phyloP scores from a whole-genome alignment of 2,888 invertebrate genomes.

The Sturmia bella region DNA sequence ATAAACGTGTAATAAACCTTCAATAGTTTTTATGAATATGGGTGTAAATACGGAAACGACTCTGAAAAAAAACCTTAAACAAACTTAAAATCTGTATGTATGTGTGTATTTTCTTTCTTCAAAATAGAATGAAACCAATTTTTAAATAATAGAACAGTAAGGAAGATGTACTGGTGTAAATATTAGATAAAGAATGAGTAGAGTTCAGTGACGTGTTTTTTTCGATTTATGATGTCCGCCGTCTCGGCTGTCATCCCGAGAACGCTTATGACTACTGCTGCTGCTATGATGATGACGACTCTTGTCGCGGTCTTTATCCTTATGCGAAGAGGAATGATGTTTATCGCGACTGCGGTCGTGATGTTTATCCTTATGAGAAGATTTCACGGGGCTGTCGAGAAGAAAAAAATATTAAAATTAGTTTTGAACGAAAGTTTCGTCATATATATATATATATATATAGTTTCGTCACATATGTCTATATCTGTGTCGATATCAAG shows the following conservation, averaged over 20 bases:
- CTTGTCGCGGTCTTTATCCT: conserved; percentile 82
- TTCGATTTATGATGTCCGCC: conserved; percentile 86
- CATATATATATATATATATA: too few relatives aligned
- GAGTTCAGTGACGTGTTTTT: conserved; percentile 83
- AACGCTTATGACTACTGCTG: conserved; percentile 84
- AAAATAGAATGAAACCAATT: conserved; percentile 13
- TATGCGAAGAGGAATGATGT: conserved; percentile 79
- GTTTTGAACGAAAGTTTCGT: conserved; percentile 9
- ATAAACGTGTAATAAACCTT: too few relatives aligned
- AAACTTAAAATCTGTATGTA: conserved; percentile 43
- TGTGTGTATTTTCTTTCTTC: conserved; percentile 15
- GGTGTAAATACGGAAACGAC: conserved; percentile 22
- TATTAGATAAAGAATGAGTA: conserved; percentile 24
- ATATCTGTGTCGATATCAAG: too few relatives aligned
- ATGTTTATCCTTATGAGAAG: conserved; percentile 79
- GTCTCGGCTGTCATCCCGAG: conserved; percentile 89
- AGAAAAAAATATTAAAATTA: background rate
- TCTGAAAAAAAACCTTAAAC: conserved; percentile 36
- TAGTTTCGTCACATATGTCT: too few relatives aligned
- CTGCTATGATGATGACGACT: conserved; percentile 80
- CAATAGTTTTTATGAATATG: too few relatives aligned
- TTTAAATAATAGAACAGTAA: background rate
- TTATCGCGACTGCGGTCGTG: conserved; percentile 79
- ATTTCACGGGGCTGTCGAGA: conserved; percentile 75
- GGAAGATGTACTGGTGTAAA: background rate